Conservation (phyloP, 2,113 vertebrate species). For the Corynorhinus townsendii region DNA sequence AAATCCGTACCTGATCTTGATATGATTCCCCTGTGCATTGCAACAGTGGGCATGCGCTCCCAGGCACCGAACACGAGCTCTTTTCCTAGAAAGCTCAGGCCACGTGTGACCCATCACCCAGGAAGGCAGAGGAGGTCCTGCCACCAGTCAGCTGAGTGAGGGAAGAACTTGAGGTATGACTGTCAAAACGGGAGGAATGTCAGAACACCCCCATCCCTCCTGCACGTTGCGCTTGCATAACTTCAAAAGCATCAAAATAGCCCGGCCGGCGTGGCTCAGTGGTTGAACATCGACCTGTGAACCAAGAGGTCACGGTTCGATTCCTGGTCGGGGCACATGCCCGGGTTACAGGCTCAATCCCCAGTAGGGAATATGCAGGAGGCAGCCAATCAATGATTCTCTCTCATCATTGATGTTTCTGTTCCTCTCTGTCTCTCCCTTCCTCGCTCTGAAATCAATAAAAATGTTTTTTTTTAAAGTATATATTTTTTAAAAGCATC, state of each 20-base stretch:
- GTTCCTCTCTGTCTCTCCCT: neutral
- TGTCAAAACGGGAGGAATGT: neutral
- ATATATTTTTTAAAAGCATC: neutral
- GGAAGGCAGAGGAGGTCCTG: neutral
- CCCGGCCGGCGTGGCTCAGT: no score
- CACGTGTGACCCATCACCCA: neutral
- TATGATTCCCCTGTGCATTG: neutral
- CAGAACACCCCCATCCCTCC: neutral
- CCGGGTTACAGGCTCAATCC: no score
- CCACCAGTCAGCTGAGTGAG: neutral
- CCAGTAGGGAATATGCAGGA: no score
- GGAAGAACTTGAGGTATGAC: neutral
- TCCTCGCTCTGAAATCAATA: neutral
- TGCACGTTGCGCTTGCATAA: fast-evolving
- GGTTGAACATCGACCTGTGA: no score
- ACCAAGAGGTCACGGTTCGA: no score
- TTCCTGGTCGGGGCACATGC: no score
- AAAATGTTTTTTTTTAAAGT: no score
- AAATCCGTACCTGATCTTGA: neutral
- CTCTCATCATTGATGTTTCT: neutral
- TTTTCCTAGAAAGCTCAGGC: neutral
- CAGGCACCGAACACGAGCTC: neutral
- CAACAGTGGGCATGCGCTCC: neutral
- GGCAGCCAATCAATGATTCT: no score
- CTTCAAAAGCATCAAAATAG: neutral